These are phyloP conservation scores for Arbacia lixula DNA, from an alignment of 53 echinoderm and acorn worm genomes.

Conservation along the genomic window DNA sequence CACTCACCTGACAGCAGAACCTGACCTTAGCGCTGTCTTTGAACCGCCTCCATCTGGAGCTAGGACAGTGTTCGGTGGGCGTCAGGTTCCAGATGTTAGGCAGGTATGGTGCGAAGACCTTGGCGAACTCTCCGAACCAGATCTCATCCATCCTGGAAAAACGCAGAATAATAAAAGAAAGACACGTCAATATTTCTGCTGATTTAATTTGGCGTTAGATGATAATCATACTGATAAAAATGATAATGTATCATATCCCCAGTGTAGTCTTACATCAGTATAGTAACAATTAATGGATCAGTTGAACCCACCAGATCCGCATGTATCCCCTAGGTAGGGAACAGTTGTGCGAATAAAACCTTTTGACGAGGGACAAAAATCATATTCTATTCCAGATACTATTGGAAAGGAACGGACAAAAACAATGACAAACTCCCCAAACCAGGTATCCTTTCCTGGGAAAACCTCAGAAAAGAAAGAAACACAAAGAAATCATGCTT, in stretches of 20 bases:
- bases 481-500: not conserved
- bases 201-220: too few species aligned
- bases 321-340: too few species aligned
- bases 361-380: too few species aligned
- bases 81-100: slow-evolving; percentile 93
- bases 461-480: not conserved
- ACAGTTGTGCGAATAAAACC: too few species aligned
- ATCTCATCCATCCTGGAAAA: slow-evolving; percentile 86
- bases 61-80: slow-evolving; percentile 80
- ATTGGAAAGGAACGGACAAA: not conserved
- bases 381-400: not conserved
- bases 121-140: slow-evolving; percentile 93
- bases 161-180: not conserved
- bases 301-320: too few species aligned
- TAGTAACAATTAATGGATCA: too few species aligned
- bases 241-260: too few species aligned
- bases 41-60: slow-evolving; percentile 93
- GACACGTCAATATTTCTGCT: too few species aligned
- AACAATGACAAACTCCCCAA: not conserved
- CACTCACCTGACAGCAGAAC: slow-evolving; percentile 95
- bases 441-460: slow-evolving; percentile 64
- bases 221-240: too few species aligned
- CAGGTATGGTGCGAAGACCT: slow-evolving; percentile 83
- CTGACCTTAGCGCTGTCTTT: slow-evolving; percentile 99
- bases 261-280: too few species aligned